Conservation (phyloP, 2,113 vertebrate genomes). For the Montifringilla adamsi region DNA sequence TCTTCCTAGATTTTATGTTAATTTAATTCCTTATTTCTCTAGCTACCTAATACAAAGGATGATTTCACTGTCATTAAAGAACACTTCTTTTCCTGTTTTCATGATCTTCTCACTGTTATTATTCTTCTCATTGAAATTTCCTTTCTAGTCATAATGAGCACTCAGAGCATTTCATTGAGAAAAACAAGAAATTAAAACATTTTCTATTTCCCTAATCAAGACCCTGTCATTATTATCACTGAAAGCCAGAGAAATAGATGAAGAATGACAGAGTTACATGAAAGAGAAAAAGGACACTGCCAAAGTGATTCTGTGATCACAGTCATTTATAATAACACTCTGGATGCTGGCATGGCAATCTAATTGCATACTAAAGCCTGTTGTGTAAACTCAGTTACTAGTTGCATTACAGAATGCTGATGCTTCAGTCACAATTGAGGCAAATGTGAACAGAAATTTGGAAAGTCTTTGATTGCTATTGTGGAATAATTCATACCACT, state of each 20-base stretch:
- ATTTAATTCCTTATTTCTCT: slow-evolving; percentile 22
- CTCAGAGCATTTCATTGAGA: slow-evolving; percentile 25
- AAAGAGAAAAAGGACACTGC: slow-evolving; percentile 3
- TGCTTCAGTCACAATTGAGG: not conserved
- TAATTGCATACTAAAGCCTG: not conserved
- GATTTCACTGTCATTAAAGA: not conserved
- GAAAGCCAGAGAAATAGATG: not conserved
- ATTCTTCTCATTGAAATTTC: not conserved
- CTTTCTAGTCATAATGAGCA: slow-evolving; percentile 8
- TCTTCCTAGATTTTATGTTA: not conserved
- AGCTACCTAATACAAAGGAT: not conserved
- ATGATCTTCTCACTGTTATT: not conserved
- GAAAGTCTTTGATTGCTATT: not conserved
- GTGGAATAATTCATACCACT: not conserved
- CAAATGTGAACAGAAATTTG: not conserved
- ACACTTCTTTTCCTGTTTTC: slow-evolving; percentile 2
- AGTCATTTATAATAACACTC: not conserved
- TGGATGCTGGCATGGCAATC: not conserved
- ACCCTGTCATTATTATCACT: slow-evolving; percentile 42
- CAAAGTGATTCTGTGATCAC: not conserved
- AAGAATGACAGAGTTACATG: slow-evolving; percentile 1
- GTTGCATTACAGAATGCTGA: not conserved
- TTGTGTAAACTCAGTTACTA: not conserved
- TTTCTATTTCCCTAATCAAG: slow-evolving; percentile 60
- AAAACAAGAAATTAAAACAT: slow-evolving; percentile 64